These are phyloP conservation scores for Pseudomyrmex sp. DNA, from an alignment of 1,140 invertebrate species.

Conservation along the genomic window DNA sequence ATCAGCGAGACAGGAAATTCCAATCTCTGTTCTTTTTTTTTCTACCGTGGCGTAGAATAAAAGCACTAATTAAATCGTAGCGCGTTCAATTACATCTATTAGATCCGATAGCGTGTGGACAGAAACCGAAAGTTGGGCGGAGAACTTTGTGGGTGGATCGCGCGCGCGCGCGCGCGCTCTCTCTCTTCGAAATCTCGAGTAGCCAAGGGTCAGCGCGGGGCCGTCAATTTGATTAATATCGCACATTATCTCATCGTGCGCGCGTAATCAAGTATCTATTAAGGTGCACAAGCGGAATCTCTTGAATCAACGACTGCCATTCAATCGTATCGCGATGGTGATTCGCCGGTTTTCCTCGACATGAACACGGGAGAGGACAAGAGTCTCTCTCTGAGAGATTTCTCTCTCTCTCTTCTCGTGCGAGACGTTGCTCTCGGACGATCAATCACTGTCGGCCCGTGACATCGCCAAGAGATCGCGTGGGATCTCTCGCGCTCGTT, in stretches of 20 bases:
- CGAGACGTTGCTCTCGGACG: conserved; percentile 52
- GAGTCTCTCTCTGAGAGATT: conserved; percentile 34
- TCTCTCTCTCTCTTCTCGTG: conserved; percentile 3
- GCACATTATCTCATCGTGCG: conserved; percentile 49
- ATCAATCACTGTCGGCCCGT: conserved; percentile 70
- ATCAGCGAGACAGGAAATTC: background rate
- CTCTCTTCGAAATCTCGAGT: conserved; percentile 32
- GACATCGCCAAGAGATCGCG: conserved; percentile 63
- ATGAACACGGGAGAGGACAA: conserved; percentile 49
- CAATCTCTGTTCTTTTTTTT: background rate
- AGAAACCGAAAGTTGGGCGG: conserved; percentile 25
- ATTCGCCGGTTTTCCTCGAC: conserved; percentile 66
- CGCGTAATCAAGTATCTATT: conserved; percentile 58
- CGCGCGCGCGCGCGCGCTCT: no score
- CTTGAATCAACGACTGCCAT: conserved; percentile 63
- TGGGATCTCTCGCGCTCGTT: conserved; percentile 48
- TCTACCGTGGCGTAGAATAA: background rate
- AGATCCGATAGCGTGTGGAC: conserved; percentile 1
- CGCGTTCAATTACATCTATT: background rate
- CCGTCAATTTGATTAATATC: conserved; percentile 58
- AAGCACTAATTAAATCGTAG: conserved; percentile 2
- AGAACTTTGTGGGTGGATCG: background rate
- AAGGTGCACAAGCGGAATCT: conserved; percentile 46
- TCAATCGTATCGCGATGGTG: conserved; percentile 56
- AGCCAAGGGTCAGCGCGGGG: background rate